Percentiles rank a stretch among this genome's conserved stretches.
Conservation (phyloP, 1,140 invertebrate genomes). For the Listronotus oregonensis region DNA sequence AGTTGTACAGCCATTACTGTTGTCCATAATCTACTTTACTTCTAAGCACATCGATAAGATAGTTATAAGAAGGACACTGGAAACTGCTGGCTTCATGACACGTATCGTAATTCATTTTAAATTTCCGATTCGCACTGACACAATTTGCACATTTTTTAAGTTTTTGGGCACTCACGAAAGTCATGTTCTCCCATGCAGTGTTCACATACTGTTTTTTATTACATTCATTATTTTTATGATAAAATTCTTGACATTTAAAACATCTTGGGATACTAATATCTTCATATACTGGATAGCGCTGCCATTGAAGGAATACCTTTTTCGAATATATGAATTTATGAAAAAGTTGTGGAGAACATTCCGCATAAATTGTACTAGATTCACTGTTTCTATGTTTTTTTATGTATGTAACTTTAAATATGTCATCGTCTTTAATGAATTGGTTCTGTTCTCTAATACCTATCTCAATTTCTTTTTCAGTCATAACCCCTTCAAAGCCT, state of each 20-base stretch:
- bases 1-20: no score
- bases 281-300: conserved; percentile 2
- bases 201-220: conserved; percentile 8
- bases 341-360: conserved; percentile 14
- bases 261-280: conserved; percentile 17
- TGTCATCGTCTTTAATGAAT: conserved; percentile 2
- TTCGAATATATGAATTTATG: conserved; percentile 2
- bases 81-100: not conserved
- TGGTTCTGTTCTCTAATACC: conserved; percentile 8
- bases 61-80: no score
- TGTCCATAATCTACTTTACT: no score
- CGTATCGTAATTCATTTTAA: conserved; percentile 15
- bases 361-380: conserved; percentile 1
- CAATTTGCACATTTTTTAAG: conserved; percentile 26
- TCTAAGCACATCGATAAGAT: no score
- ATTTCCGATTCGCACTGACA: conserved; percentile 13
- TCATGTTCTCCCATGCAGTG: conserved; percentile 15
- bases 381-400: conserved; percentile 1
- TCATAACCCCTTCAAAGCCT: not conserved
- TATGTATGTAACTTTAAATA: conserved; percentile 4
- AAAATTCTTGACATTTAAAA: conserved; percentile 27
- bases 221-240: conserved; percentile 23
- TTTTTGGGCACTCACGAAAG: conserved; percentile 7
- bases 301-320: conserved; percentile 10
- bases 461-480: not conserved